Base-by-base conservation (phyloP, 2,797 vertebrate genomes). In the Pangasius djambal region DNA sequence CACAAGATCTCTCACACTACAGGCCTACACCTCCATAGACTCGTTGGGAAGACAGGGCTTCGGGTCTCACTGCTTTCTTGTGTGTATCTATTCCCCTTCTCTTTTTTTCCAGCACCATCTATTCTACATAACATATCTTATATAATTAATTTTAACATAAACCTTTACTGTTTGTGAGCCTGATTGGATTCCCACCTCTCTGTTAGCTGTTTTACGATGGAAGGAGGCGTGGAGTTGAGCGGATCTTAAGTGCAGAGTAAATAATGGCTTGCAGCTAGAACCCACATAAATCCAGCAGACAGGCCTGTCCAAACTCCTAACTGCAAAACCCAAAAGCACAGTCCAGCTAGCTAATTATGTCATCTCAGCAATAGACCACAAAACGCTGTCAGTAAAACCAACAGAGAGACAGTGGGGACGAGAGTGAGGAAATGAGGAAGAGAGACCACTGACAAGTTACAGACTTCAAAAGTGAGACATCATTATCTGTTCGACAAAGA, bases 231-330 rank as follows among this genome's bases (percentile, higher is more conserved):
- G 93, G 93, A 94, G 95, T 91, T 94, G 95, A 96, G 95, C 92
- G 89, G 92, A 94, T 93, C 94, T 93, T 96, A 96, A 96, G 95
- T 96, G 96, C 95, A 95, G 95, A 95, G 95, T 95, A 96, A 97
- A 96, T 96, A 94, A 96, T 96, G 94, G 95, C 93, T 93, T 94
- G 94, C 95, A 96, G 94, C 95, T 95, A 92, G 92, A 93, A 93
- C 91, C 52, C 92, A 94, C 95, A 96, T 97, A 95, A 97, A 97
- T 97, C 94, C 92, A 95, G 92, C 69, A 94, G 94, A 89, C 52
- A 84, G 48, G 94, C 90, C 95, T 93, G 94, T 72, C 84, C 84
- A 72, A 72, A 55, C 63, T 31, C 40, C 83, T 70, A 72, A 34
- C 84, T 28, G 37, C 85, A 44, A 40, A 74, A 59, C 69, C 85